A percentile compares a stretch with the other conserved stretches of the same genome.
phyloP scores from a whole-genome alignment of 1,140 invertebrate species.

The Eciton burchellii region DNA sequence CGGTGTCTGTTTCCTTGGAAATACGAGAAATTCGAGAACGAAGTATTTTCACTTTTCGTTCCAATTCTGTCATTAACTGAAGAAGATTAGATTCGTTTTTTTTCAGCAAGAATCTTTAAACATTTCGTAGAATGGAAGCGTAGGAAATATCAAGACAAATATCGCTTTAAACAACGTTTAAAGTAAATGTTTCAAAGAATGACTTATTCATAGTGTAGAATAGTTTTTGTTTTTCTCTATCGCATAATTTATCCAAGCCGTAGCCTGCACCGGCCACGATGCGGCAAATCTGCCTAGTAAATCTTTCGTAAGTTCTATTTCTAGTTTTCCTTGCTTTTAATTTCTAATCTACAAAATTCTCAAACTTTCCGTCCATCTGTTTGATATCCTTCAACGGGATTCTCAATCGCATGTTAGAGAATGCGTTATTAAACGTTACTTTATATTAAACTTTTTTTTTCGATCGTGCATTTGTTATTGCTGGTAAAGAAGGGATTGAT shows the following conservation, averaged over 20 bases:
- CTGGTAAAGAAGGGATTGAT: constrained; percentile 79
- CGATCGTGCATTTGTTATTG: no score
- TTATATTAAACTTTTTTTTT: no score
- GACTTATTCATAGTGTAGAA: no score
- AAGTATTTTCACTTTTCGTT: constrained; percentile 56
- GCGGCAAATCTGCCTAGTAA: constrained; percentile 72
- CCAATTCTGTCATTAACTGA: constrained; percentile 63
- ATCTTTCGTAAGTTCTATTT: constrained; percentile 77
- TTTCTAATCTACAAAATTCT: constrained; percentile 62
- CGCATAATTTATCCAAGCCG: constrained; percentile 68
- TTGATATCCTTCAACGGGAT: constrained; percentile 29
- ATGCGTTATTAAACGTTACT: constrained; percentile 56
- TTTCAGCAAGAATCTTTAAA: no score
- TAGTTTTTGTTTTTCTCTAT: no score
- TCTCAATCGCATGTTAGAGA: constrained; percentile 72
- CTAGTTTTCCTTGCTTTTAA: constrained; percentile 33
- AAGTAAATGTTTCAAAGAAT: no score
- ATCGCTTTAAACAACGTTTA: no score
- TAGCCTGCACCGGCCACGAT: constrained; percentile 69
- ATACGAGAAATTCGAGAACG: no score
- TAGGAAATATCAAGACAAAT: no score
- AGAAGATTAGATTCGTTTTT: no score
- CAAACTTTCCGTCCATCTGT: constrained; percentile 54
- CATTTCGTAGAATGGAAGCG: no score
- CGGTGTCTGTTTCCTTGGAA: no score